phyloP scores from a whole-genome alignment of 1,140 invertebrate species.

The Saxidomus purpurata region DNA sequence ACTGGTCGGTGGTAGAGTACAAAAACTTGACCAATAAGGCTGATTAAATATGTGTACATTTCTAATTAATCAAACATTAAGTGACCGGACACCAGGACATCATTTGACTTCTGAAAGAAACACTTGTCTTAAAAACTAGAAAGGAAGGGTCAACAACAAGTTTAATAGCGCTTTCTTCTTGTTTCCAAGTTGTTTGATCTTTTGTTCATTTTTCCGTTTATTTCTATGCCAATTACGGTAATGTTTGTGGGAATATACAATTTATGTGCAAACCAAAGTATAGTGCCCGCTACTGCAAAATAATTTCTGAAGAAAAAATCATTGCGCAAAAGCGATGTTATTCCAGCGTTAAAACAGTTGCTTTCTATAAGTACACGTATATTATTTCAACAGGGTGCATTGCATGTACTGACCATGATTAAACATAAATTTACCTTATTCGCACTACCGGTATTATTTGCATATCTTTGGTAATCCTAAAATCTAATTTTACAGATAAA shows the following conservation, averaged over 20 bases:
- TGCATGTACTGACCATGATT: too few relatives aligned
- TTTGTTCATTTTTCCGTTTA: constrained; percentile 15
- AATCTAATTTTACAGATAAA: not conserved
- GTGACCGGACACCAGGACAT: not conserved
- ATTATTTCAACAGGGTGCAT: too few relatives aligned
- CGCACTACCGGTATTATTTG: too few relatives aligned
- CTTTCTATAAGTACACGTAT: too few relatives aligned
- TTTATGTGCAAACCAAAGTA: too few relatives aligned
- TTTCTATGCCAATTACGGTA: too few relatives aligned
- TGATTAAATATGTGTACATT: constrained; percentile 36
- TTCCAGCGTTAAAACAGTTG: too few relatives aligned
- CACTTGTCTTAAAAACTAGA: not conserved
- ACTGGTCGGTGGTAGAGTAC: not conserved
- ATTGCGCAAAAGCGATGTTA: too few relatives aligned
- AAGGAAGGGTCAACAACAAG: not conserved
- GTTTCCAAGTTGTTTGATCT: constrained; percentile 18
- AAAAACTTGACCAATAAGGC: not conserved
- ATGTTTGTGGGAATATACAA: too few relatives aligned
- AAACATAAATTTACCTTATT: too few relatives aligned
- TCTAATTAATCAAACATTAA: constrained; percentile 53
- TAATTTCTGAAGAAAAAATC: too few relatives aligned
- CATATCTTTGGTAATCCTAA: not conserved
- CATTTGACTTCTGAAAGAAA: not conserved
- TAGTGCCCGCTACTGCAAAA: too few relatives aligned
- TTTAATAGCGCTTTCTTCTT: constrained; percentile 24